A percentile compares a stretch with the other conserved stretches of the same genome.
These are phyloP conservation scores for Porites cylindrica DNA, from an alignment of 92 coral and sea anemone species.

Conservation along the genomic window DNA sequence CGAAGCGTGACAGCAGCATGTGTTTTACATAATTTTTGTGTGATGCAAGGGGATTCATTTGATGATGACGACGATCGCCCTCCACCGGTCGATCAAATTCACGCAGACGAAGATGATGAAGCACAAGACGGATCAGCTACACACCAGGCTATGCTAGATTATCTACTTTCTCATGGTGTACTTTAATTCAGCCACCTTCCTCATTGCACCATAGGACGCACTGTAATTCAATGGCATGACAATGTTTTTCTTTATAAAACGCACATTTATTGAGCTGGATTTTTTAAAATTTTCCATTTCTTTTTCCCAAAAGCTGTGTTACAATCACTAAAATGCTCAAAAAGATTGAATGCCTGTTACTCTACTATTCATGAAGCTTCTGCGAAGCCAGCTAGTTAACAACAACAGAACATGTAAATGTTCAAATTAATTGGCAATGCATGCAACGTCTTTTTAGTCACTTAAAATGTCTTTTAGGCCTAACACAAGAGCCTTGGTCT, in stretches of 20 bases:
- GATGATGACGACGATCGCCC: slow-evolving; percentile 6
- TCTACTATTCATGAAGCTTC: slow-evolving; percentile 21
- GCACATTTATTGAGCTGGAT: slow-evolving; percentile 30
- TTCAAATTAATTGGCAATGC: background rate
- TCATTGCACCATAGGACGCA: slow-evolving; percentile 29
- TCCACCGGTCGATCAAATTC: slow-evolving; percentile 17
- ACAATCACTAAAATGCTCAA: slow-evolving; percentile 26
- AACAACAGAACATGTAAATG: slow-evolving; percentile 16
- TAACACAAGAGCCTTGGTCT: slow-evolving; percentile 58
- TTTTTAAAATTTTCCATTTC: background rate
- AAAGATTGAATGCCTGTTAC: slow-evolving; percentile 17
- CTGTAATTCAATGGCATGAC: slow-evolving; percentile 26
- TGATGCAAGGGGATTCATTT: slow-evolving; percentile 16
- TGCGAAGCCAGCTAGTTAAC: slow-evolving; percentile 32
- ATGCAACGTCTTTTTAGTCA: slow-evolving; percentile 10
- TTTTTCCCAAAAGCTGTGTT: slow-evolving; percentile 15
- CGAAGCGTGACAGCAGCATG: slow-evolving; percentile 13
- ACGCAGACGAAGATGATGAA: slow-evolving; percentile 49
- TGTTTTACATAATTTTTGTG: slow-evolving; percentile 21
- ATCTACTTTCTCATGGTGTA: slow-evolving; percentile 32
- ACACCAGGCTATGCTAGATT: slow-evolving; percentile 31
- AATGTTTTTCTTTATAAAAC: slow-evolving; percentile 25
- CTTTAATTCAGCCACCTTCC: slow-evolving; percentile 33
- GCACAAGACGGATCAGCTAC: slow-evolving; percentile 41
- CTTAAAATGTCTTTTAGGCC: slow-evolving; percentile 62